Evolutionary conservation across 2,797 vertebrate species (phyloP).

Genomic region (Rhinella marina): DNA sequence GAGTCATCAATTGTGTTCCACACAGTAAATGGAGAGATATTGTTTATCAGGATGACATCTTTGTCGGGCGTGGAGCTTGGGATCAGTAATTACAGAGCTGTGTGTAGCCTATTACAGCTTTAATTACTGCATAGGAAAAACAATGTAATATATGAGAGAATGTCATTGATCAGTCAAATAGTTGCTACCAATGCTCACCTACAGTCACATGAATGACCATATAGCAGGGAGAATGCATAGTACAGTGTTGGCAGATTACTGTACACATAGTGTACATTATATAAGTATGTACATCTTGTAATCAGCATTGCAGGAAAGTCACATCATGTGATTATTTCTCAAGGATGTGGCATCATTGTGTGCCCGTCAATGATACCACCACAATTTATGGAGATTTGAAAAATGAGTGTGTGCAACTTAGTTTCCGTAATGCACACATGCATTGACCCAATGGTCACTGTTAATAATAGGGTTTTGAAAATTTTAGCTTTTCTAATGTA

Average conservation of each 20-base stretch:
- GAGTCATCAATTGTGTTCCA: conserved; percentile 4
- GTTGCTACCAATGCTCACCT: neutral
- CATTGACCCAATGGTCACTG: no score
- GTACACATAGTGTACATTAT: neutral
- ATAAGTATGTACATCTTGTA: neutral
- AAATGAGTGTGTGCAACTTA: no score
- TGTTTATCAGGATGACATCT: neutral
- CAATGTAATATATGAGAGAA: conserved; percentile 24
- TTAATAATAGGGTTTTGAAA: no score
- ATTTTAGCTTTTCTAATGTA: no score
- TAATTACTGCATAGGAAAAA: conserved; percentile 17
- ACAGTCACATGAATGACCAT: neutral
- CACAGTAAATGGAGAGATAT: conserved; percentile 8
- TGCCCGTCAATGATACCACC: neutral
- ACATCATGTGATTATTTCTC: neutral
- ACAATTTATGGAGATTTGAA: neutral
- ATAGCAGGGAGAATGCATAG: neutral
- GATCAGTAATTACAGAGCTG: conserved; percentile 35
- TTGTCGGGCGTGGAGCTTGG: neutral
- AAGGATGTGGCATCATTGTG: neutral
- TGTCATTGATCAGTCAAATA: neutral
- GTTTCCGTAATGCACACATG: no score
- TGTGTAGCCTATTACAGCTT: neutral
- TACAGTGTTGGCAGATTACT: neutral
- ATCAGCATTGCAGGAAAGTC: no score